Evolutionary conservation across 2,113 vertebrate species (phyloP).

Genomic region (Mustelus asterias): DNA sequence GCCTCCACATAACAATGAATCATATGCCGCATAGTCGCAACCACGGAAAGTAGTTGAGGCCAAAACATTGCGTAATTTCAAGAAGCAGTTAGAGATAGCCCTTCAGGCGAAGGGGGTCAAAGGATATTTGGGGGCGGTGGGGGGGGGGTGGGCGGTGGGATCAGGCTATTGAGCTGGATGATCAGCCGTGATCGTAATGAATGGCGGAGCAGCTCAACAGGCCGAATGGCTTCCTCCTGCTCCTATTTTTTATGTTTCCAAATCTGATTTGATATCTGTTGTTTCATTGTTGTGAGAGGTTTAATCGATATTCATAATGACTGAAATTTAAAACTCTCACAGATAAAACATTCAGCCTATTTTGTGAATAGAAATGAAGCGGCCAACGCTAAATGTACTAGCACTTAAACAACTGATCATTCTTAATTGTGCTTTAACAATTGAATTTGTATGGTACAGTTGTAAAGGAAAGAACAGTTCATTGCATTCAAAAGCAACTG

Average conservation of each 20-base stretch:
- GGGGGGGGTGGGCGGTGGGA: too few species aligned
- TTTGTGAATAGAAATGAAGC: neutral
- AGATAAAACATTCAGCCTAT: neutral
- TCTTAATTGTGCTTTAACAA: neutral
- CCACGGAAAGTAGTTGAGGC: too few species aligned
- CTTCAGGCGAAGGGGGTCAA: too few species aligned
- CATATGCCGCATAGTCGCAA: neutral
- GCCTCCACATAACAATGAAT: neutral
- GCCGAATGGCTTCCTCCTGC: too few species aligned
- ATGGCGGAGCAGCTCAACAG: too few species aligned
- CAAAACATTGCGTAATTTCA: too few species aligned
- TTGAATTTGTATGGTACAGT: neutral
- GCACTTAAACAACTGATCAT: neutral
- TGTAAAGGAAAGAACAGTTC: neutral
- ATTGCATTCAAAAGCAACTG: neutral
- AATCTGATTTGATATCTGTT: neutral
- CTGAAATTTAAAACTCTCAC: neutral
- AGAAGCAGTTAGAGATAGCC: too few species aligned
- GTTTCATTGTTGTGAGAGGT: neutral
- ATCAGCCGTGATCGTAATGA: too few species aligned
- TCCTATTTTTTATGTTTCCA: too few species aligned
- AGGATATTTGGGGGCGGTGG: too few species aligned
- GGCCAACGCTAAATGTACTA: neutral
- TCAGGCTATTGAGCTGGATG: too few species aligned
- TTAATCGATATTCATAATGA: neutral